A percentile compares a stretch with the other conserved stretches of the same genome.
Conservation (phyloP, 2,888 invertebrate genomes). For the Seira musarum region DNA sequence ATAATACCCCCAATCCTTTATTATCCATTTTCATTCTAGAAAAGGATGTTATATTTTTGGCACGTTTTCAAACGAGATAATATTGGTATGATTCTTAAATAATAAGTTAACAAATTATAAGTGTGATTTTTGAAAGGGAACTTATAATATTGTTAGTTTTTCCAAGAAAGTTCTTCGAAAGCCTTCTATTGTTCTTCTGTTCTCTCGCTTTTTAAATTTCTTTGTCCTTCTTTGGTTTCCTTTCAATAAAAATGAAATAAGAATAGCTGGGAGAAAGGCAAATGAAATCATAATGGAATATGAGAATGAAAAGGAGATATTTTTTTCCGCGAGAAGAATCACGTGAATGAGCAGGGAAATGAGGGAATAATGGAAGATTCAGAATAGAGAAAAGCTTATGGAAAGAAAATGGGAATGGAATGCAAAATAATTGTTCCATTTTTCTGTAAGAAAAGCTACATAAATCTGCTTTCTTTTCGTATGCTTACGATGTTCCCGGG, state of each 20-base stretch:
- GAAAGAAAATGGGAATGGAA: conserved; percentile 41
- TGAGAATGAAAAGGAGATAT: neutral
- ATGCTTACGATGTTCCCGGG: too few species aligned
- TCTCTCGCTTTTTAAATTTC: neutral
- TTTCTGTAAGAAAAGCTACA: conserved; percentile 37
- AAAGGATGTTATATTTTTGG: neutral
- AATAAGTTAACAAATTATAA: neutral
- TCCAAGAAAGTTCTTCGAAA: neutral
- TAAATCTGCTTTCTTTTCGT: conserved; percentile 39
- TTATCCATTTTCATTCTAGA: neutral
- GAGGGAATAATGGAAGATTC: conserved; percentile 40
- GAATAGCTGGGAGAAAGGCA: neutral
- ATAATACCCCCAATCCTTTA: neutral
- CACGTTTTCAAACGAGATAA: neutral
- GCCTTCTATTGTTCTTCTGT: neutral
- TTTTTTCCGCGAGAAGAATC: neutral
- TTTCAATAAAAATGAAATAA: neutral
- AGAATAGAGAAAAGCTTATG: neutral
- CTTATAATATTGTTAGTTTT: neutral
- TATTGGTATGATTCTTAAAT: neutral
- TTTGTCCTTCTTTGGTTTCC: neutral
- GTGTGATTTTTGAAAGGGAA: neutral
- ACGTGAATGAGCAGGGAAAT: conserved; percentile 44
- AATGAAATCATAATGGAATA: neutral
- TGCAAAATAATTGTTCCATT: conserved; percentile 26